phyloP scores from a whole-genome alignment of 2,797 vertebrate species.

The Rhinogobio ventralis region DNA sequence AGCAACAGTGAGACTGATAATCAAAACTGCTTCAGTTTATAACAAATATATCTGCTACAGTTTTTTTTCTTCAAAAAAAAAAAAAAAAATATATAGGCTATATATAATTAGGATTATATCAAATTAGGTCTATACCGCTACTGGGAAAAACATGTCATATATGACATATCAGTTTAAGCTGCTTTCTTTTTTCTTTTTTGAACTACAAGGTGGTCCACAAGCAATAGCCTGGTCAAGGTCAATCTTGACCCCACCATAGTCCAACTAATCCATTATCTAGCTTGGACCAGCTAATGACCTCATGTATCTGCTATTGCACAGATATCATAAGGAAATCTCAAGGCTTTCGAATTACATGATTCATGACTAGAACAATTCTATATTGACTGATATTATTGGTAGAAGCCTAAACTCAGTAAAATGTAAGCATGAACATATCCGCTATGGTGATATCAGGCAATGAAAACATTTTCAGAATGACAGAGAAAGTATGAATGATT shows the following conservation, averaged over 20 bases:
- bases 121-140: background rate
- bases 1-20: background rate
- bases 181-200: background rate
- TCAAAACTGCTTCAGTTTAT: background rate
- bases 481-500: background rate
- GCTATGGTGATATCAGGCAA: background rate
- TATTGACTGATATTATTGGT: background rate
- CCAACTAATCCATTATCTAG: background rate
- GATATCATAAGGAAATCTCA: background rate
- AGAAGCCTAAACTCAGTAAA: background rate
- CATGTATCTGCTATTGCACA: background rate
- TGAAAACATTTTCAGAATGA: background rate
- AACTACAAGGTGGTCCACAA: background rate
- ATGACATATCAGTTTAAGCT: background rate
- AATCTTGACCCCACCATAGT: background rate
- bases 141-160: background rate
- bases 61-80: too few species aligned
- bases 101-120: background rate
- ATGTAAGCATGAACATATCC: background rate
- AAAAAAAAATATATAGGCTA: too few species aligned
- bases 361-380: background rate
- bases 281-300: background rate
- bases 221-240: background rate
- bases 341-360: background rate
- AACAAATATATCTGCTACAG: background rate